Conservation (phyloP, 2,888 invertebrate genomes). For the Macaria notata region DNA sequence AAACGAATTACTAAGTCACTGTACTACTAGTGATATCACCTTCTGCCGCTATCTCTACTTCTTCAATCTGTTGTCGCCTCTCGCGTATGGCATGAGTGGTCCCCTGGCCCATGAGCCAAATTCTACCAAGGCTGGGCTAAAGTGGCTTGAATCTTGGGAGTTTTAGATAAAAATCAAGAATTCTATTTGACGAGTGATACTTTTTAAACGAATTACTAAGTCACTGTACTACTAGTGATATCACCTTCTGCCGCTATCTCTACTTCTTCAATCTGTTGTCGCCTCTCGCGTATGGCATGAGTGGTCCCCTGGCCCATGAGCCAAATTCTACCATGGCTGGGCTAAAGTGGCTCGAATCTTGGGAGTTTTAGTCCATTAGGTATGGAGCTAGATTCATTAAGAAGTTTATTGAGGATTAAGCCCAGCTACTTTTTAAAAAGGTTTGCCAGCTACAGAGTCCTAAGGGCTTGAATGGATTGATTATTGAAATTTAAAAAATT, state of each 20-base stretch:
- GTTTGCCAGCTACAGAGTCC: too few species aligned
- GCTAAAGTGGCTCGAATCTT: conserved; percentile 94
- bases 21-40: too few species aligned
- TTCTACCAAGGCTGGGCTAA: conserved; percentile 93
- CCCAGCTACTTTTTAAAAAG: too few species aligned
- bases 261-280: conserved; percentile 96
- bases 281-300: conserved; percentile 96
- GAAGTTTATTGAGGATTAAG: too few species aligned
- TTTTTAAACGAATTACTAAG: too few species aligned
- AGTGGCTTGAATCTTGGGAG: conserved; percentile 97
- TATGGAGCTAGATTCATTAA: too few species aligned
- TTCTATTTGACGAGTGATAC: too few species aligned
- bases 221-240: too few species aligned
- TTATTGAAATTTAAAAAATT: too few species aligned
- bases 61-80: conserved; percentile 93
- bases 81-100: conserved; percentile 96
- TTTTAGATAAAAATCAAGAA: conserved; percentile 78
- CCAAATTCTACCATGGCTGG: conserved; percentile 93
- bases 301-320: conserved; percentile 89
- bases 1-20: too few species aligned
- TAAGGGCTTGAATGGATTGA: too few species aligned
- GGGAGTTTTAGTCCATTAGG: conserved; percentile 88
- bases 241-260: conserved; percentile 83
- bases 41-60: conserved; percentile 89
- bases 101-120: conserved; percentile 89